These are phyloP conservation scores for Spodoptera litura DNA, from an alignment of 1,140 invertebrate species.

Conservation along the genomic window DNA sequence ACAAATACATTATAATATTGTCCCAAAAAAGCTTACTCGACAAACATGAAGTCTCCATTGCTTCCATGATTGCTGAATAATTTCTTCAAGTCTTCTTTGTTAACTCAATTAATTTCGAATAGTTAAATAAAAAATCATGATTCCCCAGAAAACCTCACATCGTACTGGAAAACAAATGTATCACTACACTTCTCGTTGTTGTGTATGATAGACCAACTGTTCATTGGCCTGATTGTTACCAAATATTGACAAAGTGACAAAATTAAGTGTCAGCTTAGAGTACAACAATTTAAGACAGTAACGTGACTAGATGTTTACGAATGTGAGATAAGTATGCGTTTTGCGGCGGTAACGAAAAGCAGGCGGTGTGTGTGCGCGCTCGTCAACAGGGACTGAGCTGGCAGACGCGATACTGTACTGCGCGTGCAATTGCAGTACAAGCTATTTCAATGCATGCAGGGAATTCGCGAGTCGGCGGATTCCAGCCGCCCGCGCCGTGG, in stretches of 20 bases:
- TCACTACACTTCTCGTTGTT: constrained; percentile 47
- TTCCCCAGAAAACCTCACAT: constrained; percentile 14
- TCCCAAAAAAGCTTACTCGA: constrained; percentile 59
- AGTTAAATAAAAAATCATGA: not conserved
- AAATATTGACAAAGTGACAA: constrained; percentile 68
- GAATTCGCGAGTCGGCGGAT: constrained; percentile 79
- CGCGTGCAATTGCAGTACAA: constrained; percentile 69
- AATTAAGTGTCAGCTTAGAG: constrained; percentile 48
- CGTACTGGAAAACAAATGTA: constrained; percentile 9
- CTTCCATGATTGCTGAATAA: constrained; percentile 21
- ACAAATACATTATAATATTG: not conserved
- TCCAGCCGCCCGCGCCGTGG: constrained; percentile 58
- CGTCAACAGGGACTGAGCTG: constrained; percentile 68
- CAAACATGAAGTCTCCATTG: constrained; percentile 53
- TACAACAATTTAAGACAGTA: constrained; percentile 49
- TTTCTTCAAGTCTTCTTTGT: constrained; percentile 9
- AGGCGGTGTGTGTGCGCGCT: constrained; percentile 67
- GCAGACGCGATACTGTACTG: constrained; percentile 58
- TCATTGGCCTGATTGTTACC: constrained; percentile 59
- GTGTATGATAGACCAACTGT: constrained; percentile 53
- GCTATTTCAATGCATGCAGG: constrained; percentile 79
- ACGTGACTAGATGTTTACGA: constrained; percentile 52
- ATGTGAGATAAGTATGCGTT: constrained; percentile 61
- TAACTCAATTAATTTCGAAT: not conserved
- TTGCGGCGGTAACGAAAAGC: constrained; percentile 59